Conservation (phyloP, 1,140 invertebrate genomes). For the Mya arenaria region DNA sequence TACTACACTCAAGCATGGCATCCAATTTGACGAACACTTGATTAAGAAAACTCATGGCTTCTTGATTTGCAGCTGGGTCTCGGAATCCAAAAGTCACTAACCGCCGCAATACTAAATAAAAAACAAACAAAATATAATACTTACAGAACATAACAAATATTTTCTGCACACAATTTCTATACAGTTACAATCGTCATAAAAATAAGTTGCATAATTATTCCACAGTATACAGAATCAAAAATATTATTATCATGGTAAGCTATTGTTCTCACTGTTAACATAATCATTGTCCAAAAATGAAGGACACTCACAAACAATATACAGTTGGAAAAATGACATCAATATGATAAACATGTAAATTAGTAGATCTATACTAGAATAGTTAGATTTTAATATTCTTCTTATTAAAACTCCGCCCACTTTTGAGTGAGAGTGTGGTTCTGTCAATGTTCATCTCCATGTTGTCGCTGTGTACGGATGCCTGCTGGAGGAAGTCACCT, state of each 20-base stretch:
- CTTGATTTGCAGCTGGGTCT: constrained; percentile 87
- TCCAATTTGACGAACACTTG: constrained; percentile 89
- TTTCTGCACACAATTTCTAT: too few relatives aligned
- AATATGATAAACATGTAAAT: background rate
- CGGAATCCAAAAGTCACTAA: constrained; percentile 91
- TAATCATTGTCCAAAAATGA: too few relatives aligned
- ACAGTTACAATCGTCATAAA: too few relatives aligned
- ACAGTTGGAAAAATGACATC: background rate
- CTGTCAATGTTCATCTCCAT: constrained; percentile 85
- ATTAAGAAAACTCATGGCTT: constrained; percentile 89
- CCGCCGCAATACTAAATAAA: constrained; percentile 89
- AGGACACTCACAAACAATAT: too few relatives aligned
- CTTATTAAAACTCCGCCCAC: constrained; percentile 56
- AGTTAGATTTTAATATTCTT: background rate
- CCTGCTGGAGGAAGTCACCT: constrained; percentile 72
- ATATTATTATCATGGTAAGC: too few relatives aligned
- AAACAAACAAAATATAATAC: too few relatives aligned
- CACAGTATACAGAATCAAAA: too few relatives aligned
- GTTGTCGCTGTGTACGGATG: constrained; percentile 66
- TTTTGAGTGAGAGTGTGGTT: constrained; percentile 88
- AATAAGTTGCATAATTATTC: too few relatives aligned
- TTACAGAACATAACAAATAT: too few relatives aligned
- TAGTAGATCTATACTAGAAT: background rate
- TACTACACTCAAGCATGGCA: constrained; percentile 90
- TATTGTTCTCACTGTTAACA: too few relatives aligned